Base-by-base conservation (phyloP, 2,888 invertebrate species). In the Abscondita cerata region DNA sequence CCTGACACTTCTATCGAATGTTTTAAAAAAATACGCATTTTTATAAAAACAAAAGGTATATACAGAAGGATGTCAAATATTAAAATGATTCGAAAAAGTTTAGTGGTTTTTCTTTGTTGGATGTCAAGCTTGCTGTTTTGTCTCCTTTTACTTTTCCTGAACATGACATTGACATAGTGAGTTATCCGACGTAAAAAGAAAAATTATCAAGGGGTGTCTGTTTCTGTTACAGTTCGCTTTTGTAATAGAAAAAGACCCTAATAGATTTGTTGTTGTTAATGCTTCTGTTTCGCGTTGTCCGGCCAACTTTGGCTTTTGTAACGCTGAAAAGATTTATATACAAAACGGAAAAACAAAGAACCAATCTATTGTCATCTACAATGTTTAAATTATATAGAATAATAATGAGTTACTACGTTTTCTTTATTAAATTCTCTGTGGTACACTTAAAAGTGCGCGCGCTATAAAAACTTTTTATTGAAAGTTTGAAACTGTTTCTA, bases 191-290 rank as follows among this genome's bases (percentile, higher is more conserved):
- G 63, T 55, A 54, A 59, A 46, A 63, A 63, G 63, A 63, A 63
- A 63, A 63, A 63, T 63, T 63, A 59, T 59, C 59, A 50, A 56
- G 59, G 59, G 63, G 63, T 63, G 63, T 51, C 58, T 54, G 63
- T 54, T 53, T 54, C 54, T 41, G 59, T 41, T 63, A 54, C 59
- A 50, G 59, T 54, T 51, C 59, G 59, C 58, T 52, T 62, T 62
- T 62, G 62, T 62, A 50, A 63, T 63, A 63, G 63, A 63, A 59
- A 63, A 63, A 63, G 59, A 51, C 52, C 56, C 57, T 63, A 63
- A 63, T 63, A 63, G 63, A 63, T 63, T 63, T 63, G 63, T 63
- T 59, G 63, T 59, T 63, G 63, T 63, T 63, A 62, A 62, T 62
- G 62, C 57, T 53, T 54, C 59, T 62, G 62, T 62, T 62, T 46